A percentile compares a stretch with the other conserved stretches of the same genome.
phyloP scores from a whole-genome alignment of 2,888 invertebrate genomes.

The Spicauda simplicius region DNA sequence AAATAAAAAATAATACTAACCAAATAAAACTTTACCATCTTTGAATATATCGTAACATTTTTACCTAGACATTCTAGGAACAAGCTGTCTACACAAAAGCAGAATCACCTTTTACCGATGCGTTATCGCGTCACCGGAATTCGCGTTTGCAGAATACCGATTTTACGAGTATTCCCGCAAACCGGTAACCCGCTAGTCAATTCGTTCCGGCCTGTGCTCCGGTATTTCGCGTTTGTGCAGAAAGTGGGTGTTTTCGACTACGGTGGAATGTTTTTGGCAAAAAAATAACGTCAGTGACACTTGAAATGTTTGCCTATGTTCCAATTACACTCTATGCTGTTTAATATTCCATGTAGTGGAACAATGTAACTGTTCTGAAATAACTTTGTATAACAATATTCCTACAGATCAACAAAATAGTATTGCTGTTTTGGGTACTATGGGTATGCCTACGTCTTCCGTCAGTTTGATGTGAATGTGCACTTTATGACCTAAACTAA shows the following conservation, averaged over 20 bases:
- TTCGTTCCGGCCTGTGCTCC: constrained; percentile 56
- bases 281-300: neutral
- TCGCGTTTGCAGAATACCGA: constrained; percentile 43
- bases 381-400: no score
- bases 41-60: neutral
- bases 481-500: no score
- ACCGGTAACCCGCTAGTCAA: constrained; percentile 60
- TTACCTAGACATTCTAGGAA: neutral
- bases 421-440: no score
- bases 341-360: neutral
- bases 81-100: neutral
- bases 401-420: no score
- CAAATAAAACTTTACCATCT: neutral
- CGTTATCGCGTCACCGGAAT: constrained; percentile 46
- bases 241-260: constrained; percentile 21
- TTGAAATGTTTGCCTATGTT: neutral
- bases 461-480: no score
- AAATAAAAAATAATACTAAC: no score
- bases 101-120: constrained; percentile 52
- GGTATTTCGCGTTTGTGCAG: constrained; percentile 24
- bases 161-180: constrained; percentile 46
- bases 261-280: neutral
- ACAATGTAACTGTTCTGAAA: no score
- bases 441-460: no score
- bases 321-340: neutral